Percentiles rank a stretch among this genome's conserved stretches.
phyloP scores from a whole-genome alignment of 1,140 invertebrate genomes.

The Hypsibius dujardini region DNA sequence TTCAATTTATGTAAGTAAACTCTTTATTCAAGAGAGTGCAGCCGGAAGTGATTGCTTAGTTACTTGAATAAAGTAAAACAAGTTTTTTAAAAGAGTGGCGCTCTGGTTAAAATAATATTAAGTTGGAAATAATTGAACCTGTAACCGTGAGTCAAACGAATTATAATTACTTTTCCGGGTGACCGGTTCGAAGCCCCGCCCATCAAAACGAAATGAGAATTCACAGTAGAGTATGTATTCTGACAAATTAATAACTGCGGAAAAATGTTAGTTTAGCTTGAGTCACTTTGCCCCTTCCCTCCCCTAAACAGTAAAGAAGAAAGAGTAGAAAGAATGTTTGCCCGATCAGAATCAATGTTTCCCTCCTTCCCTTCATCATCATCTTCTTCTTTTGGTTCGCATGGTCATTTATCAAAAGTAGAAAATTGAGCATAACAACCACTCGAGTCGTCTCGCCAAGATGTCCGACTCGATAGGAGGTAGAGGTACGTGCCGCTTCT shows the following conservation, averaged over 20 bases:
- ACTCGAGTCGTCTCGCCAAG: no score
- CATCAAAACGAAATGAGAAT: neutral
- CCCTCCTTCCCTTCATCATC: no score
- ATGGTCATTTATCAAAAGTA: neutral
- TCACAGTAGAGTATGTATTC: neutral
- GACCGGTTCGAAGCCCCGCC: neutral
- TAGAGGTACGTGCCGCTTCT: no score
- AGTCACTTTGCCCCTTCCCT: neutral
- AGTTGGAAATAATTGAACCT: no score
- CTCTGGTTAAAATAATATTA: neutral
- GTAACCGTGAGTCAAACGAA: no score
- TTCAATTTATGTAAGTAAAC: neutral
- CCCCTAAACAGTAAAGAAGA: neutral
- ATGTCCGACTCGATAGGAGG: no score
- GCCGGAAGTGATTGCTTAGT: neutral
- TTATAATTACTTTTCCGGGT: neutral
- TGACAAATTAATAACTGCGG: conserved; percentile 7
- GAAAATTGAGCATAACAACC: conserved; percentile 10
- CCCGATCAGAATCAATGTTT: neutral
- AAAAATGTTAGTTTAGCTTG: conserved; percentile 10
- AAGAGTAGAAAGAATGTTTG: conserved; percentile 6
- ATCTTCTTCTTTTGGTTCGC: neutral
- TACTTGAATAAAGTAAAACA: neutral
- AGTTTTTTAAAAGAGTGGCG: neutral
- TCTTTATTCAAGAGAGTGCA: no score